Evolutionary conservation across 2,113 vertebrate species (phyloP).

Genomic region (Puma concolor): DNA sequence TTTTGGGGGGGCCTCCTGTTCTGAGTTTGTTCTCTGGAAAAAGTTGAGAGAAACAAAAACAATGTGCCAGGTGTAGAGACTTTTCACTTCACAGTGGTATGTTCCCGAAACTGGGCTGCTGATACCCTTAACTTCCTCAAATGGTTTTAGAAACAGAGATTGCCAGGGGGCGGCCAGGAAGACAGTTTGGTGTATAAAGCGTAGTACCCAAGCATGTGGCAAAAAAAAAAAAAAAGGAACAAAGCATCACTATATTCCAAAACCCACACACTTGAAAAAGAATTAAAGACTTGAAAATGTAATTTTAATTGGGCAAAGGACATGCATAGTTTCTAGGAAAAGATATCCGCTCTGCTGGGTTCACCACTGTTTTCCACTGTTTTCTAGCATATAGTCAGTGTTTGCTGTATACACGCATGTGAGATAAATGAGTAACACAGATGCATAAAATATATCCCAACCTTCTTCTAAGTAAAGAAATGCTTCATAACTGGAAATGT

Average conservation of each 20-base stretch:
- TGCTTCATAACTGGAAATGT: neutral
- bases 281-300: neutral
- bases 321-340: neutral
- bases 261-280: neutral
- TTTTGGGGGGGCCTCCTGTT: neutral
- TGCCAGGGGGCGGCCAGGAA: rapidly evolving
- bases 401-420: rapidly evolving
- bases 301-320: neutral
- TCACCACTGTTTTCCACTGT: neutral
- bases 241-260: neutral
- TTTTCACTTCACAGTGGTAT: neutral
- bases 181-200: neutral
- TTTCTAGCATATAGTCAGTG: neutral
- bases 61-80: neutral
- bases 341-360: neutral
- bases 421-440: neutral
- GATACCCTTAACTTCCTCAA: neutral
- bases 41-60: neutral
- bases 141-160: neutral
- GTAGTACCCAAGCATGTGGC: rapidly evolving
- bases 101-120: neutral
- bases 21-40: neutral
- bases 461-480: neutral
- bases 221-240: neutral
- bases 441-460: neutral